Conservation (phyloP, 2,113 vertebrate genomes). For the Chloropsis hardwickii region DNA sequence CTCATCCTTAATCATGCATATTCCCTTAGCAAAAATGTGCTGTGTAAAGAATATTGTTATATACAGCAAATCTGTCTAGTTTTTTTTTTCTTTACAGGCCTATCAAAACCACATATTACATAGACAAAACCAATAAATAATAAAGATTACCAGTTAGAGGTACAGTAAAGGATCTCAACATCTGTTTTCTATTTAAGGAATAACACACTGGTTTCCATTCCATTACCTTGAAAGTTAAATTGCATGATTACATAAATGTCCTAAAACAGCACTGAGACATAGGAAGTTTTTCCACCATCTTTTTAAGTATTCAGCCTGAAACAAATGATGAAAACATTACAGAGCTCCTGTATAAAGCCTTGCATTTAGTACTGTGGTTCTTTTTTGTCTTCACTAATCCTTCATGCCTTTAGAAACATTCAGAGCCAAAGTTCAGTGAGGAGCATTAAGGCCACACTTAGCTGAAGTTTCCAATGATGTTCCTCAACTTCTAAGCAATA, state of each 20-base stretch:
- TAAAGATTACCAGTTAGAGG: constrained; percentile 25
- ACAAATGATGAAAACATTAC: neutral
- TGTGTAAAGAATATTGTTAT: constrained; percentile 20
- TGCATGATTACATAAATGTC: neutral
- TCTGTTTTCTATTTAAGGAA: constrained; percentile 23
- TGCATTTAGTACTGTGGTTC: neutral
- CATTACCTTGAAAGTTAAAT: constrained; percentile 18
- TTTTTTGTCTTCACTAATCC: neutral
- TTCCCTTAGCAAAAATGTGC: constrained; percentile 50
- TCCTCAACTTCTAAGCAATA: neutral
- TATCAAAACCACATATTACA: constrained; percentile 35
- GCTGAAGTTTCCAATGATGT: neutral
- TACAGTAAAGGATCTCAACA: constrained; percentile 15
- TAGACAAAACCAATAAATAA: constrained; percentile 58
- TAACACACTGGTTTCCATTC: neutral
- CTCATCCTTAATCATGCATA: constrained; percentile 49
- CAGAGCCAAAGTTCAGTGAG: neutral
- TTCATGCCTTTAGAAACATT: neutral
- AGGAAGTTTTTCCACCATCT: neutral
- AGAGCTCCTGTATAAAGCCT: neutral
- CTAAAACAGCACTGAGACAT: neutral
- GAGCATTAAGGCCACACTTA: neutral
- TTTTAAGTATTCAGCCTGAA: neutral
- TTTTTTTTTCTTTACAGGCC: constrained; percentile 36
- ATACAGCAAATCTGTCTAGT: constrained; percentile 28